Evolutionary conservation across 2,797 vertebrate species (phyloP).

Genomic region (Phrynocephalus vlangalii): DNA sequence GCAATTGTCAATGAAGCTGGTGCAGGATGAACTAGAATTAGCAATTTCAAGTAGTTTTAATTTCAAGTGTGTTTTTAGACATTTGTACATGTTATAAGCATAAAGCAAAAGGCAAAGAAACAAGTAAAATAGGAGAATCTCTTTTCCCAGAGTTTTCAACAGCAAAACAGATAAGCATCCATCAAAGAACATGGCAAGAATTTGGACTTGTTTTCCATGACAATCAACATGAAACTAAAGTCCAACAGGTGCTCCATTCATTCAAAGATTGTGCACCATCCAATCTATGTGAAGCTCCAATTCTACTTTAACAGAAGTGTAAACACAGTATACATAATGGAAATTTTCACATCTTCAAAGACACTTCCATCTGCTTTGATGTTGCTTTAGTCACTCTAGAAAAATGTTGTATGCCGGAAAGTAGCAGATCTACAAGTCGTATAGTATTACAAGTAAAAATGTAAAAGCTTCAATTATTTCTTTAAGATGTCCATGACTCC

Average conservation of each 20-base stretch:
- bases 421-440: not conserved
- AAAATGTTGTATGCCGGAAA: constrained; percentile 8
- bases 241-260: not conserved
- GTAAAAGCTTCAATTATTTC: constrained; percentile 41
- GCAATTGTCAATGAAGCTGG: not conserved
- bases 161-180: not conserved
- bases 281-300: not conserved
- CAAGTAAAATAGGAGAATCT: not conserved
- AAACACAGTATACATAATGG: not conserved
- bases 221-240: not conserved
- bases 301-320: not conserved
- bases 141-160: not conserved
- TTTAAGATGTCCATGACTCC: constrained; percentile 29
- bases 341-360: not conserved
- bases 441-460: not conserved
- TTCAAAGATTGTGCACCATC: not conserved
- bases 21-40: not conserved
- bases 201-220: not conserved
- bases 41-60: not conserved
- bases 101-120: not conserved
- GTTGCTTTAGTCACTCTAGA: not conserved
- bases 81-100: not conserved
- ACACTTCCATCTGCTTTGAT: constrained; percentile 16
- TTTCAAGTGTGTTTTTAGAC: not conserved
- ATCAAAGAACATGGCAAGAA: not conserved